Evolutionary conservation across 2,797 vertebrate species (phyloP).

Genomic region (Pipistrellus pipistrellus): DNA sequence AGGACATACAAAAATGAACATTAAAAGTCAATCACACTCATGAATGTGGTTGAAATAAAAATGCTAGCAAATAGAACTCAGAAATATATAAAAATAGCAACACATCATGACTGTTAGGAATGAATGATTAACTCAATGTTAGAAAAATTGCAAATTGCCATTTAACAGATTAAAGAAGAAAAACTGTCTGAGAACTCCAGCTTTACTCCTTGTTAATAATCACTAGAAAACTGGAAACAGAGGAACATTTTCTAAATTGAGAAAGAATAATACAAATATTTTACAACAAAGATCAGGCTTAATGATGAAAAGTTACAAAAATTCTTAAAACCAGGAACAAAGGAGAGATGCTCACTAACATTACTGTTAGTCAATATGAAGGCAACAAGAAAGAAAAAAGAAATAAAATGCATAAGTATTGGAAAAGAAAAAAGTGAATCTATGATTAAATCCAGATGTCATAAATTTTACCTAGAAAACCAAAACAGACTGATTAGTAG

Average conservation of each 20-base stretch:
- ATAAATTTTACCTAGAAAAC: constrained; percentile 21
- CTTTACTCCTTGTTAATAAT: background rate
- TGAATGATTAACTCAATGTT: background rate
- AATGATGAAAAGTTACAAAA: background rate
- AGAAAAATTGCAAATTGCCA: background rate
- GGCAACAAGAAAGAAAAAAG: background rate
- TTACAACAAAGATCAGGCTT: background rate
- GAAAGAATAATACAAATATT: constrained; percentile 2
- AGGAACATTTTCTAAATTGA: background rate
- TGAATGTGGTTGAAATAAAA: constrained; percentile 1
- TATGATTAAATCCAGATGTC: background rate
- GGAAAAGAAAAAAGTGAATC: background rate
- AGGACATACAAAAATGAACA: background rate
- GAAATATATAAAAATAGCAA: constrained; percentile 1
- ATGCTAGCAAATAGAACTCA: background rate
- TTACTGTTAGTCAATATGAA: background rate
- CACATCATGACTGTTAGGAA: background rate
- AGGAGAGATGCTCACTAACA: background rate
- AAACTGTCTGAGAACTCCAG: background rate
- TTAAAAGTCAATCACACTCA: background rate
- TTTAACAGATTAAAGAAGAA: background rate
- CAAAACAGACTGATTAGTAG: background rate
- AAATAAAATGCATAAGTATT: background rate
- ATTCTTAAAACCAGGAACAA: background rate
- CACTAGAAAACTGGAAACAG: background rate